Percentiles rank a stretch among this genome's conserved stretches.
These are phyloP conservation scores for Ostrea edulis DNA, from an alignment of 1,140 invertebrate genomes.

Conservation along the genomic window DNA sequence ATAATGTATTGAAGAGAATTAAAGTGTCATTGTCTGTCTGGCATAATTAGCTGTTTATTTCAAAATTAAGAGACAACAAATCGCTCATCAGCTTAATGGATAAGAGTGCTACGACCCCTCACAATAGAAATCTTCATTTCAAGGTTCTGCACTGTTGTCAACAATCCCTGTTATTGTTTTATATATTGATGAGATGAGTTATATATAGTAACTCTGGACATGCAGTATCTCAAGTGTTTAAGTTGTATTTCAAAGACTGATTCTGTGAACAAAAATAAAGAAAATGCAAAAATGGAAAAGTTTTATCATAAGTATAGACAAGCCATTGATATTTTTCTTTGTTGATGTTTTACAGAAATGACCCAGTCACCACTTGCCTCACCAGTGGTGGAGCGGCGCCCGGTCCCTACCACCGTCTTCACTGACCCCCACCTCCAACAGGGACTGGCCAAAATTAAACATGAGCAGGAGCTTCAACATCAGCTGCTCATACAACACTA, in stretches of 20 bases:
- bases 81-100: no score
- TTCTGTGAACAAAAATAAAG: no score
- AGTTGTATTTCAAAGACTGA: no score
- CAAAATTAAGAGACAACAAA: no score
- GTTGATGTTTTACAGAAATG: constrained; percentile 80
- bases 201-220: no score
- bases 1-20: not conserved
- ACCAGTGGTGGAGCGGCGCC: constrained; percentile 79
- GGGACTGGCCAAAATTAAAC: constrained; percentile 85
- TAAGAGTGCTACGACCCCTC: no score
- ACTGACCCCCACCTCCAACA: constrained; percentile 71
- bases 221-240: no score
- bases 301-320: not conserved
- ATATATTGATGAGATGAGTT: no score
- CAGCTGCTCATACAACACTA: constrained; percentile 93
- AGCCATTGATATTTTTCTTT: constrained; percentile 29
- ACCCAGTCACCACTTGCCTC: constrained; percentile 81
- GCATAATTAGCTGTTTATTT: not conserved
- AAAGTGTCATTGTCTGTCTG: not conserved
- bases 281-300: no score
- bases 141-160: no score
- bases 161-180: no score
- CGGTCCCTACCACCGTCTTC: constrained; percentile 85
- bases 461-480: constrained; percentile 94
- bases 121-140: no score